These are phyloP conservation scores for Epinotia bilunana DNA, from an alignment of 2,888 invertebrate species.

Conservation along the genomic window DNA sequence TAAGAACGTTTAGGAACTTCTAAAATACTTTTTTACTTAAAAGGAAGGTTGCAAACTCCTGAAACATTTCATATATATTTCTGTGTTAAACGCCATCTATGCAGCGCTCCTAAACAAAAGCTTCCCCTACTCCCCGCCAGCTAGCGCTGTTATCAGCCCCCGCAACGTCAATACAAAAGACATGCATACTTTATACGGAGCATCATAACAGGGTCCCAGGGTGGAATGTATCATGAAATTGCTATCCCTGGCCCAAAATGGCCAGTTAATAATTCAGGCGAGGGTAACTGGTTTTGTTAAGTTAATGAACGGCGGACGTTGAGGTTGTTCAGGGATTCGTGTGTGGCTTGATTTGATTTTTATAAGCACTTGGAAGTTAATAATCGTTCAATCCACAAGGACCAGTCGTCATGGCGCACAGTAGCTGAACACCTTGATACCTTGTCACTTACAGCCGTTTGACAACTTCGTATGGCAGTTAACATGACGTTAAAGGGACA, in stretches of 20 bases:
- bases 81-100: constrained; percentile 23
- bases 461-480: too few relatives aligned
- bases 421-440: too few relatives aligned
- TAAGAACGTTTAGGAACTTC: too few relatives aligned
- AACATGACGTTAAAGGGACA: too few relatives aligned
- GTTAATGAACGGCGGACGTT: constrained; percentile 72
- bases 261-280: constrained; percentile 77
- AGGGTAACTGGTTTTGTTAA: constrained; percentile 79
- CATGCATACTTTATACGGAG: constrained; percentile 75
- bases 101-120: constrained; percentile 31
- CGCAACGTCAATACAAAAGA: constrained; percentile 68
- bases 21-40: too few relatives aligned
- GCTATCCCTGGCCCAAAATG: constrained; percentile 69
- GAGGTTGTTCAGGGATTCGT: constrained; percentile 34
- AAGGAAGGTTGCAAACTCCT: too few relatives aligned
- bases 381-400: neutral
- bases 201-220: constrained; percentile 73
- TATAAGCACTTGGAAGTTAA: constrained; percentile 7
- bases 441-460: too few relatives aligned
- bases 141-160: constrained; percentile 63
- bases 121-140: constrained; percentile 53
- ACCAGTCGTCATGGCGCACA: neutral
- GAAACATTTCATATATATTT: too few relatives aligned
- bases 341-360: constrained; percentile 29
- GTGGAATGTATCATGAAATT: constrained; percentile 75